phyloP scores from a whole-genome alignment of 2,888 invertebrate species.

The Pseudanteris insignis region DNA sequence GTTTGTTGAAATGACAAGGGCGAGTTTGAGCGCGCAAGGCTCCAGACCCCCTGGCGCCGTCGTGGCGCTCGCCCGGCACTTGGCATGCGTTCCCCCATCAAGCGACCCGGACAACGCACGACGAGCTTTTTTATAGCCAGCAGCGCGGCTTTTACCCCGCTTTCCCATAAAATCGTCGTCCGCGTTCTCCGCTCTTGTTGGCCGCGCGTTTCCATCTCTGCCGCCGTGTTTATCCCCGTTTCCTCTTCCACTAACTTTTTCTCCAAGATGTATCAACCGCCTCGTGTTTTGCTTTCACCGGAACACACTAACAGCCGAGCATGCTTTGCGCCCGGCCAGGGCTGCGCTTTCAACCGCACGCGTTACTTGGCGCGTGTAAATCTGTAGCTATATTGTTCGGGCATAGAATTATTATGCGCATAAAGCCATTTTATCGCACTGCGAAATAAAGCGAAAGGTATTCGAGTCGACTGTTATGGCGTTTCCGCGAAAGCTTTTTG shows the following conservation, averaged over 20 bases:
- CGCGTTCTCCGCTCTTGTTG: constrained; percentile 39
- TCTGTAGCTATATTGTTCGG: not conserved
- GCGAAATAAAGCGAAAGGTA: not conserved
- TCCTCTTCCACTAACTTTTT: constrained; percentile 31
- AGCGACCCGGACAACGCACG: constrained; percentile 51
- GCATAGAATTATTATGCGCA: constrained; percentile 18
- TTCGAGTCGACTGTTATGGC: not conserved
- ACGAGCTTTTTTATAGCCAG: constrained; percentile 54
- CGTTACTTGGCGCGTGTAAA: not conserved
- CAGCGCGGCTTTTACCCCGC: constrained; percentile 51
- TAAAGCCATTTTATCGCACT: constrained; percentile 17
- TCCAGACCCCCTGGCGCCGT: constrained; percentile 65
- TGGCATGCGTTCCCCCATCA: constrained; percentile 61
- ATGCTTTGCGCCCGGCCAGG: constrained; percentile 7
- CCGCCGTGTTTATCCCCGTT: constrained; percentile 21
- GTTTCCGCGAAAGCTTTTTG: too few relatives aligned
- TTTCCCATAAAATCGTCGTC: constrained; percentile 54
- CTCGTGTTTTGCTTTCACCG: constrained; percentile 9
- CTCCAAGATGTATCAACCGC: not conserved
- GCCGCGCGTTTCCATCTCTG: constrained; percentile 16
- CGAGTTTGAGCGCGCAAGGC: constrained; percentile 53
- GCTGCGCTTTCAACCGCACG: not conserved
- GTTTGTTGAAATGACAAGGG: too few relatives aligned
- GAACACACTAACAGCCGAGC: constrained; percentile 16
- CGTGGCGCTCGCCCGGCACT: constrained; percentile 60